Percentiles rank a stretch among this genome's conserved stretches.
These are phyloP conservation scores for Mactromeris polynyma DNA, from an alignment of 2,888 invertebrate species.

Conservation along the genomic window DNA sequence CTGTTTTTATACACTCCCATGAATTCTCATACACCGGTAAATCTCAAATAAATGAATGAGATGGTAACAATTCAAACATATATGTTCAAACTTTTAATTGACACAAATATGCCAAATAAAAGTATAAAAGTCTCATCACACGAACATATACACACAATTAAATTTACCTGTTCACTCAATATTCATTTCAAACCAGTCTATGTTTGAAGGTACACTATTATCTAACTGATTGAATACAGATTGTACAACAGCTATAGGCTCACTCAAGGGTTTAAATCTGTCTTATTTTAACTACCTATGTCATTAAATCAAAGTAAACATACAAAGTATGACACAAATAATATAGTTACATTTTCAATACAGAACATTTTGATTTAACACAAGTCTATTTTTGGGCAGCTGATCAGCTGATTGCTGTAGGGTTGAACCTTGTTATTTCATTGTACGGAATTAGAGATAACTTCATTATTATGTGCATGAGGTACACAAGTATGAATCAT, in stretches of 20 bases:
- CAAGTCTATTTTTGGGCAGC: not conserved
- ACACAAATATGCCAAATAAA: not conserved
- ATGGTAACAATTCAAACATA: not conserved
- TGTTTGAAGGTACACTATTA: not conserved
- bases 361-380: not conserved
- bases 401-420: not conserved
- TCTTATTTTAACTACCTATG: constrained; percentile 11
- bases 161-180: not conserved
- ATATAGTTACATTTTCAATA: not conserved
- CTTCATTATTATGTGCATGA: not conserved
- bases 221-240: not conserved
- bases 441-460: not conserved
- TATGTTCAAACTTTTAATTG: not conserved
- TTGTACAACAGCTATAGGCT: not conserved
- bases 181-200: not conserved
- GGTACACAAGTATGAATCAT: not conserved
- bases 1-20: not conserved
- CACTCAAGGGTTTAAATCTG: constrained; percentile 1
- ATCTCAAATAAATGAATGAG: not conserved
- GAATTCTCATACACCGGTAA: constrained; percentile 1
- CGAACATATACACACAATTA: not conserved
- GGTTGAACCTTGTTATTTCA: not conserved
- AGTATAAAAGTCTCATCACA: not conserved
- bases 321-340: not conserved
- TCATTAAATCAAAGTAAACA: constrained; percentile 12